Evolutionary conservation across 2,888 invertebrate species (phyloP).

Genomic region (Lingula anatina): DNA sequence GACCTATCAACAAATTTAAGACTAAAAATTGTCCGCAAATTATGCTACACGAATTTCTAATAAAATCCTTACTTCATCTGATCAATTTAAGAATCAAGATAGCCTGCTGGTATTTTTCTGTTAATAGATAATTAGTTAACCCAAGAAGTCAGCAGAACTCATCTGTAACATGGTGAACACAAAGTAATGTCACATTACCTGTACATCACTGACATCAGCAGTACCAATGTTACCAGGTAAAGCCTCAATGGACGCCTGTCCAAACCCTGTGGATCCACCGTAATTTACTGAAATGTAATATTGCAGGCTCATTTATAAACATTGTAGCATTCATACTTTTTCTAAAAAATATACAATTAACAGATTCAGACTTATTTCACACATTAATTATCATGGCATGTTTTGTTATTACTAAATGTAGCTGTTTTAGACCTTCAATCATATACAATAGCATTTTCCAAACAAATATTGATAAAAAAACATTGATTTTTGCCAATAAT

Average conservation of each 20-base stretch:
- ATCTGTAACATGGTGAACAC: too few species aligned
- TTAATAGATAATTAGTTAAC: too few species aligned
- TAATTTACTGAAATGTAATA: conserved; percentile 55
- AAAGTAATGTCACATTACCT: conserved; percentile 42
- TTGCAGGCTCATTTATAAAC: too few species aligned
- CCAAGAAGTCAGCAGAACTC: too few species aligned
- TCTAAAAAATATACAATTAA: not conserved
- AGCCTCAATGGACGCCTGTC: conserved; percentile 66
- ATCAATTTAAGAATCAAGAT: too few species aligned
- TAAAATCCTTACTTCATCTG: too few species aligned
- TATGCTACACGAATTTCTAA: too few species aligned
- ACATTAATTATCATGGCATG: not conserved
- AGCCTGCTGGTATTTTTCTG: too few species aligned
- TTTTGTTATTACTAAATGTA: not conserved
- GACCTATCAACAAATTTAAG: too few species aligned
- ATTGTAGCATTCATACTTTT: not conserved
- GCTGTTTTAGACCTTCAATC: too few species aligned
- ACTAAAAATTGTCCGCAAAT: too few species aligned
- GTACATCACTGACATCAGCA: conserved; percentile 76
- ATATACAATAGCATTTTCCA: too few species aligned
- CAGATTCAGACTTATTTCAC: not conserved
- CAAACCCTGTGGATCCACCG: conserved; percentile 62
- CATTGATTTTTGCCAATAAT: conserved; percentile 8
- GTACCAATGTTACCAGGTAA: conserved; percentile 70
- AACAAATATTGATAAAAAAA: conserved; percentile 6